Conservation (phyloP, 1,140 invertebrate genomes). For the Aphis craccivora region DNA sequence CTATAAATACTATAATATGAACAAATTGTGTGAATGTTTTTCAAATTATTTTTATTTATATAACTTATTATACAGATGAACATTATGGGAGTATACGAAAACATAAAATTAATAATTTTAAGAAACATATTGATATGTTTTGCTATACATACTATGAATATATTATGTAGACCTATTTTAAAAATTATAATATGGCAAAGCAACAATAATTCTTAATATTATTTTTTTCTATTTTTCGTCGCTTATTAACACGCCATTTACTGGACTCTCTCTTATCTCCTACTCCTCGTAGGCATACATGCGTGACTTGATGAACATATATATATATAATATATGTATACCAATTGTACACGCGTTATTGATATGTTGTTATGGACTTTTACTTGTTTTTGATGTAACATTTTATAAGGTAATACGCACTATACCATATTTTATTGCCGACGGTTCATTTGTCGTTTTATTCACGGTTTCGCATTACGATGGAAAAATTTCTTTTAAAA, state of each 20-base stretch:
- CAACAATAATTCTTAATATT: neutral
- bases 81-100: neutral
- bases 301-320: neutral
- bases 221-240: constrained; percentile 1
- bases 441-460: neutral
- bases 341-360: neutral
- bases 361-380: neutral
- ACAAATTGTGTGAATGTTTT: too few relatives aligned
- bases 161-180: neutral
- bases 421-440: neutral
- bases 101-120: neutral
- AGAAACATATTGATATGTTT: neutral
- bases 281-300: neutral
- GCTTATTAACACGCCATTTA: neutral
- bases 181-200: neutral
- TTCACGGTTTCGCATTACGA: neutral
- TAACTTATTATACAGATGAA: neutral
- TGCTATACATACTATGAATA: neutral
- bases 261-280: neutral
- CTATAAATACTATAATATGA: too few relatives aligned
- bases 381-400: neutral
- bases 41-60: too few relatives aligned
- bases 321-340: neutral
- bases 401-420: neutral
- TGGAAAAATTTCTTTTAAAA: neutral